Percentiles rank a stretch among this genome's conserved stretches.
Conservation (phyloP, 2,888 invertebrate species). For the Smittia aterrima region DNA sequence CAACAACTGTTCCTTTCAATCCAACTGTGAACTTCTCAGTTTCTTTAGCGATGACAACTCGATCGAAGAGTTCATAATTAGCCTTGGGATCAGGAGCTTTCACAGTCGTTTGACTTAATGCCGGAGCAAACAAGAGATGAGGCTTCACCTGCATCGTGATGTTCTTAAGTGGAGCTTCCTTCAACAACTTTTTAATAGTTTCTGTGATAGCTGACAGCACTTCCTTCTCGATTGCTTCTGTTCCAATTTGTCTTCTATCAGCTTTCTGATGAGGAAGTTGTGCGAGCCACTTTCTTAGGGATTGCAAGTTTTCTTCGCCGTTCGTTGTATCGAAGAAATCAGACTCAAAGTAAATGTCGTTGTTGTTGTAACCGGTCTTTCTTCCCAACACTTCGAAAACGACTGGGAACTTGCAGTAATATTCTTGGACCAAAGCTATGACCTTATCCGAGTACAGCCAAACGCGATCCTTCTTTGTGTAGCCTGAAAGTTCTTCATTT, state of each 20-base stretch:
- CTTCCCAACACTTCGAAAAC: constrained; percentile 63
- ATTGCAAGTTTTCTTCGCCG: constrained; percentile 52
- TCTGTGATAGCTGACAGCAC: constrained; percentile 55
- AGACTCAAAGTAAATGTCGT: constrained; percentile 65
- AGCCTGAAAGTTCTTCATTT: constrained; percentile 75
- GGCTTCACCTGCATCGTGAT: constrained; percentile 77
- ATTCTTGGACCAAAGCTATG: constrained; percentile 67
- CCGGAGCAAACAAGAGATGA: constrained; percentile 62
- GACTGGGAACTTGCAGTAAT: constrained; percentile 69
- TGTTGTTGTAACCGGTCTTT: constrained; percentile 48
- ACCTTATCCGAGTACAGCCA: constrained; percentile 84
- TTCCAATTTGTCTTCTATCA: constrained; percentile 67
- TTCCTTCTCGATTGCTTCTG: constrained; percentile 68
- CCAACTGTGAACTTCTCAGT: constrained; percentile 70
- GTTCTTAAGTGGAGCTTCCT: constrained; percentile 54
- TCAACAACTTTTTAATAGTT: constrained; percentile 50
- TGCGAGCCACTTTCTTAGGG: constrained; percentile 69
- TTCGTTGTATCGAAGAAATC: constrained; percentile 61
- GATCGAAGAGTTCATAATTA: constrained; percentile 71
- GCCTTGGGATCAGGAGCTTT: constrained; percentile 67
- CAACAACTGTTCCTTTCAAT: constrained; percentile 80
- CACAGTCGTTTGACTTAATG: constrained; percentile 56
- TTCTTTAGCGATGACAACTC: constrained; percentile 75
- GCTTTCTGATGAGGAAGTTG: constrained; percentile 63
- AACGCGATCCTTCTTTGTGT: constrained; percentile 67